Conservation (phyloP, 2,113 vertebrate species). For the Callopanchax toddi region DNA sequence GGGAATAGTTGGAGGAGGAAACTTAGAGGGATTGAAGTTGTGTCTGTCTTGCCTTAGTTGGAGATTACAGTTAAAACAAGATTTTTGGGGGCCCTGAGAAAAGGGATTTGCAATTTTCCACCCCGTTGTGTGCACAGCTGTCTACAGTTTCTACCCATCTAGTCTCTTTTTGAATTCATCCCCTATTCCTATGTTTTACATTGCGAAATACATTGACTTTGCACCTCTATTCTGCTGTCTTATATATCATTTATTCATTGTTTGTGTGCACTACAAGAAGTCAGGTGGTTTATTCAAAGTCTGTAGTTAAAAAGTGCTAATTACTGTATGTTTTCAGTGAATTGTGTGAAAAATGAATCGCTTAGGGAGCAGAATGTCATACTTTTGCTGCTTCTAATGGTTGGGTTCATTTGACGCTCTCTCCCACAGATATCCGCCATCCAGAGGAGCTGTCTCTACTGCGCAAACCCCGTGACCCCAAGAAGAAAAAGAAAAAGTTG, state of each 20-base stretch:
- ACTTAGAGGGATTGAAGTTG: constrained; percentile 14
- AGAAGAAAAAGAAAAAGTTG: constrained; percentile 99
- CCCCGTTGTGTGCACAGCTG: constrained; percentile 52
- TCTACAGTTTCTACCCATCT: constrained; percentile 39
- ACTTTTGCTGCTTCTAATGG: no score
- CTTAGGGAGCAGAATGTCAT: background rate
- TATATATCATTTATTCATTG: constrained; percentile 1
- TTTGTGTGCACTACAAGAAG: background rate
- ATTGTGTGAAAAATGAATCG: background rate
- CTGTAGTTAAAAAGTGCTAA: constrained; percentile 28
- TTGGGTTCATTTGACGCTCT: constrained; percentile 26
- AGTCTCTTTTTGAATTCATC: background rate
- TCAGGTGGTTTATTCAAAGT: constrained; percentile 31
- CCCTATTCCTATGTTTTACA: background rate
- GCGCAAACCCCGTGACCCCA: constrained; percentile 96
- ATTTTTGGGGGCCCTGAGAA: constrained; percentile 61
- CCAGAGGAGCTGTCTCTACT: constrained; percentile 97
- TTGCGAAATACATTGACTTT: constrained; percentile 2
- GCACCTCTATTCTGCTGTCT: background rate
- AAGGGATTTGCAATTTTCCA: constrained; percentile 70
- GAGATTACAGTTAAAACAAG: constrained; percentile 58
- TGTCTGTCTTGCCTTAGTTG: constrained; percentile 53
- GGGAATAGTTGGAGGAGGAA: constrained; percentile 1
- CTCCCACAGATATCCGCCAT: constrained; percentile 90
- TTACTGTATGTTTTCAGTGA: constrained; percentile 10